Evolutionary conservation across 2,797 vertebrate species (phyloP), one percentile per base, ranked within the genome.

Genomic region (Scolopax rusticola): DNA sequence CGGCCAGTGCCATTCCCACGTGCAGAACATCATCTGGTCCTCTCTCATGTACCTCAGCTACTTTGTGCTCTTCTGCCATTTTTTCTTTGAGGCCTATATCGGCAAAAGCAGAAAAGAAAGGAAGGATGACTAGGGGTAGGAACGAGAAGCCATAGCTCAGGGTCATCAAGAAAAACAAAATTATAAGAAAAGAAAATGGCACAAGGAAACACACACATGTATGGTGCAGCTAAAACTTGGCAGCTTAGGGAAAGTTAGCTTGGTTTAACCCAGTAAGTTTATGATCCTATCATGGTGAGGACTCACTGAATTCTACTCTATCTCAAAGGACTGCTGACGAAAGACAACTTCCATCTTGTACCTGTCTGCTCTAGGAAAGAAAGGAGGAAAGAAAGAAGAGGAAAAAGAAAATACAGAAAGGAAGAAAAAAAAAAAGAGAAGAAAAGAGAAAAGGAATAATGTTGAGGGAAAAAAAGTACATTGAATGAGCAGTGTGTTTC

Each of bases 41-140:
- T 99, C 99, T 17, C 99, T 99, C 98, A 99, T 99, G 99, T 99
- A 99, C 99, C 99, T 99, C 98, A 99, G 99, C 98, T 99, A 99
- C 98, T 99, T 99, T 91, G 99, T 99, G 98, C 99, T 99, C 96
- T 99, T 99, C 98, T 99, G 99, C 97, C 99, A 99, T 98, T 99
- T 99, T 98, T 99, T 99, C 98, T 98, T 99, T 64, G 99, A 99
- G 97, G 99, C 99, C 98, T 99, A 99, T 96, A 88, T 99, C 3
- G 97, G 98, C 98, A 99, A 99, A 98, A 98, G 98, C 97, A 98
- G 98, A 96, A 98, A 98, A 97, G 86, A 96, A 20, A 93, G 51
- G 38, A 98, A 98, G 96, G 96, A 96, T 64, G 98, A 98, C 87
- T 98, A 99, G 98, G 50, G 91, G 75, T 89, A 95, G 94, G 78